A percentile compares a stretch with the other conserved stretches of the same genome.
Conservation (phyloP, 2,888 invertebrate genomes). For the Heliothis peltigera region DNA sequence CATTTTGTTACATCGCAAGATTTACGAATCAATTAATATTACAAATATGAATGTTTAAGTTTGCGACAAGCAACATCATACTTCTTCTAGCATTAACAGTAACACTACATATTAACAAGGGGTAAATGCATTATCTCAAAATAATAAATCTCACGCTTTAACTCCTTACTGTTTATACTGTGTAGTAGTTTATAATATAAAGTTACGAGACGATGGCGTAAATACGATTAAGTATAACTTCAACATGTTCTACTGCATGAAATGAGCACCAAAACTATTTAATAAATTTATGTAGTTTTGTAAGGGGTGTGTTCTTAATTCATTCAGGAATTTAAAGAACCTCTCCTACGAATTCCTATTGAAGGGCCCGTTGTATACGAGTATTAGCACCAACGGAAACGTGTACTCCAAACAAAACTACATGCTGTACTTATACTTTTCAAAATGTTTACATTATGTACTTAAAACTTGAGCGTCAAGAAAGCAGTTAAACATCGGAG, state of each 20-base stretch:
- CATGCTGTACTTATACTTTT: constrained; percentile 26
- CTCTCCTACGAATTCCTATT: not conserved
- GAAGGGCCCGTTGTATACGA: constrained; percentile 35
- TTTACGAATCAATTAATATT: constrained; percentile 34
- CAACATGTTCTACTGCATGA: constrained; percentile 76
- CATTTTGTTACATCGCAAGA: constrained; percentile 23
- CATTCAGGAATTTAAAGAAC: not conserved
- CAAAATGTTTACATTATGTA: constrained; percentile 36
- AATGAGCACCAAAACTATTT: constrained; percentile 74
- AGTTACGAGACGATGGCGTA: constrained; percentile 62
- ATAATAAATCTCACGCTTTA: constrained; percentile 75
- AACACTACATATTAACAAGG: constrained; percentile 76
- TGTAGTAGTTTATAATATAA: constrained; percentile 54
- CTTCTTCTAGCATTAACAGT: constrained; percentile 70
- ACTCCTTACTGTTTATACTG: constrained; percentile 61
- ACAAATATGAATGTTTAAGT: constrained; percentile 38
- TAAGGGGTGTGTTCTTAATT: constrained; percentile 3
- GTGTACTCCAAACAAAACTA: constrained; percentile 52
- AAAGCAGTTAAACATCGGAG: constrained; percentile 29
- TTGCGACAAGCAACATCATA: constrained; percentile 65
- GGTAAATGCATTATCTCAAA: constrained; percentile 86
- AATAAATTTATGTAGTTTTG: constrained; percentile 44
- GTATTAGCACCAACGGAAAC: constrained; percentile 23
- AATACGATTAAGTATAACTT: constrained; percentile 55
- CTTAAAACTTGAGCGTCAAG: constrained; percentile 51